Conservation (phyloP, 2,797 vertebrate genomes). For the Periophthalmus magnuspinnatus region DNA sequence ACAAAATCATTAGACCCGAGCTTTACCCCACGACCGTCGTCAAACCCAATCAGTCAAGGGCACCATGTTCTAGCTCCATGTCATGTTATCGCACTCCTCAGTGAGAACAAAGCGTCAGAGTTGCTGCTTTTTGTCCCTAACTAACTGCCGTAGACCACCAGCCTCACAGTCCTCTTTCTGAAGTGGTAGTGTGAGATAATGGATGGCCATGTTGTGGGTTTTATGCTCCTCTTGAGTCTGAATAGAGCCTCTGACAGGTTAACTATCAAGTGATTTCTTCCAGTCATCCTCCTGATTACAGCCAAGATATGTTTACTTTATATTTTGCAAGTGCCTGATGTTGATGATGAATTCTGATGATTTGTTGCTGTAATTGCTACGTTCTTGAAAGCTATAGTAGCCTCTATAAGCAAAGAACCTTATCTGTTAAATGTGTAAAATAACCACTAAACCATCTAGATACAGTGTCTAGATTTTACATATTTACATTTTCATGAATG, state of each 20-base stretch:
- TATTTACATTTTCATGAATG: neutral
- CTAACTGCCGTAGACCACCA: constrained; percentile 36
- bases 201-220: constrained; percentile 48
- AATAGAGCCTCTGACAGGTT: constrained; percentile 48
- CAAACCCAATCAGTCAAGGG: constrained; percentile 47
- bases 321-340: constrained; percentile 54
- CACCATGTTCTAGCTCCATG: constrained; percentile 52
- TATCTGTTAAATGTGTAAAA: neutral
- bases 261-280: constrained; percentile 32
- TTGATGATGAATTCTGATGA: neutral
- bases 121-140: constrained; percentile 53
- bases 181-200: constrained; percentile 60
- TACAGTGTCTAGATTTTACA: neutral
- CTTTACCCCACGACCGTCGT: constrained; percentile 51
- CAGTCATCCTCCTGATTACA: constrained; percentile 35
- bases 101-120: constrained; percentile 59
- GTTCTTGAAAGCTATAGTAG: neutral
- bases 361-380: neutral
- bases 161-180: constrained; percentile 48
- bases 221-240: constrained; percentile 39
- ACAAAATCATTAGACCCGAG: constrained; percentile 47
- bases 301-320: constrained; percentile 20
- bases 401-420: neutral
- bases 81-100: constrained; percentile 59
- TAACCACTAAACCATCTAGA: neutral